Evolutionary conservation across 2,113 vertebrate species (phyloP).

Genomic region (Otocyon megalotis): DNA sequence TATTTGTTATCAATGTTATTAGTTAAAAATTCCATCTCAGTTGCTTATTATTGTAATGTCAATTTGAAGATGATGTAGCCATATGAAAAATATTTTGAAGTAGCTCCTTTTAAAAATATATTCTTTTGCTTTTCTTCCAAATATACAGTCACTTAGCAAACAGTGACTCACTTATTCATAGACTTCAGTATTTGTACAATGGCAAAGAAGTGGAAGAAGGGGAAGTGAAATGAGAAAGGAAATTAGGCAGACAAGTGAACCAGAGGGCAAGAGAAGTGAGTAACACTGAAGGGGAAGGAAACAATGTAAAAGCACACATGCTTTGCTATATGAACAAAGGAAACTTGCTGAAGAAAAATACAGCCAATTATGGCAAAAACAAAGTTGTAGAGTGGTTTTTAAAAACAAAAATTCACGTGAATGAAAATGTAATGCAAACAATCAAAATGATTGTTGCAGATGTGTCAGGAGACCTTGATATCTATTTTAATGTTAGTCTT

Average conservation of each 20-base stretch:
- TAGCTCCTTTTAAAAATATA: conserved; percentile 3
- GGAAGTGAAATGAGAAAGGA: conserved; percentile 72
- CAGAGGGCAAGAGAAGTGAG: conserved; percentile 59
- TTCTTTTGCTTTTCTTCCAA: conserved; percentile 49
- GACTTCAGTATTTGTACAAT: conserved; percentile 46
- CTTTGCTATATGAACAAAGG: background rate
- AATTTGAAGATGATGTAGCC: conserved; percentile 14
- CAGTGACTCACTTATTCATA: conserved; percentile 51
- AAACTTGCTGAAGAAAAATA: background rate
- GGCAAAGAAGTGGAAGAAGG: conserved; percentile 24
- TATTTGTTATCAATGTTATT: conserved; percentile 39
- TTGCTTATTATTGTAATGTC: conserved; percentile 41
- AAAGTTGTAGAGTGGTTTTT: background rate
- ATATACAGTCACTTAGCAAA: background rate
- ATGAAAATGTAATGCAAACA: background rate
- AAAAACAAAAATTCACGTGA: background rate
- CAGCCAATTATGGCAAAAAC: background rate
- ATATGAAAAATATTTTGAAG: conserved; percentile 24
- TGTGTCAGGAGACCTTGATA: background rate
- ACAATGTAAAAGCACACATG: background rate
- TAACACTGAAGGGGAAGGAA: conserved; percentile 67
- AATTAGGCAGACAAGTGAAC: conserved; percentile 58
- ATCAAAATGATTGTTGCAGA: background rate
- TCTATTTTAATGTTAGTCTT: background rate
- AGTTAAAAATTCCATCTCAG: conserved; percentile 23